A percentile compares a stretch with the other conserved stretches of the same genome.
Evolutionary conservation across 2,888 invertebrate genomes (phyloP).

Genomic region (Drosophila birchii): DNA sequence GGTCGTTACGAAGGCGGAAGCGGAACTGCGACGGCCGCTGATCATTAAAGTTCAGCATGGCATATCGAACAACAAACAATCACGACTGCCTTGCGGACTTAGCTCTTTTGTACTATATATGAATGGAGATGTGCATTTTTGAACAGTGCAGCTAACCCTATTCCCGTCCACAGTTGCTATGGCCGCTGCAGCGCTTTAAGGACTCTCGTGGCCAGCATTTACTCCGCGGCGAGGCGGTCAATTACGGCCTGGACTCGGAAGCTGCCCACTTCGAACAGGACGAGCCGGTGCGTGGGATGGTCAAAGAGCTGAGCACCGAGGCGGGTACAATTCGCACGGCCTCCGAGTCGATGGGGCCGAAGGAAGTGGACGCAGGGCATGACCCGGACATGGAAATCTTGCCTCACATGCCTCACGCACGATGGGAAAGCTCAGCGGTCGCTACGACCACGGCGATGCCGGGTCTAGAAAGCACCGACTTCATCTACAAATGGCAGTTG

Average conservation of each 20-base stretch:
- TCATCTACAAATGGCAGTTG: conserved; percentile 91
- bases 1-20: conserved; percentile 59
- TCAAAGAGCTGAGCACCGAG: conserved; percentile 64
- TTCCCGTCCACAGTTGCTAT: conserved; percentile 87
- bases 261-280: conserved; percentile 81
- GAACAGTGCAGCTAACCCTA: conserved; percentile 33
- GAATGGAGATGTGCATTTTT: conserved; percentile 15
- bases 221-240: conserved; percentile 85
- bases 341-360: conserved; percentile 5
- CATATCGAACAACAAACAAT: conserved; percentile 47
- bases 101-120: neutral
- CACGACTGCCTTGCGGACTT: conserved; percentile 15
- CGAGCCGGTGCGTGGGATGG: conserved; percentile 68
- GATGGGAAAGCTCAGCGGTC: conserved; percentile 73
- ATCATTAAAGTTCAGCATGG: conserved; percentile 51
- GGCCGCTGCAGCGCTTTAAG: conserved; percentile 92
- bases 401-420: conserved; percentile 78
- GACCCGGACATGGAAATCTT: conserved; percentile 42
- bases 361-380: neutral
- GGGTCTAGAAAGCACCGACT: conserved; percentile 78
- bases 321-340: conserved; percentile 40
- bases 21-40: conserved; percentile 61
- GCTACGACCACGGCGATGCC: conserved; percentile 22
- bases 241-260: conserved; percentile 84
- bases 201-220: conserved; percentile 90